Base-by-base conservation (phyloP, 2,888 invertebrate genomes). In the Baccha elongata region DNA sequence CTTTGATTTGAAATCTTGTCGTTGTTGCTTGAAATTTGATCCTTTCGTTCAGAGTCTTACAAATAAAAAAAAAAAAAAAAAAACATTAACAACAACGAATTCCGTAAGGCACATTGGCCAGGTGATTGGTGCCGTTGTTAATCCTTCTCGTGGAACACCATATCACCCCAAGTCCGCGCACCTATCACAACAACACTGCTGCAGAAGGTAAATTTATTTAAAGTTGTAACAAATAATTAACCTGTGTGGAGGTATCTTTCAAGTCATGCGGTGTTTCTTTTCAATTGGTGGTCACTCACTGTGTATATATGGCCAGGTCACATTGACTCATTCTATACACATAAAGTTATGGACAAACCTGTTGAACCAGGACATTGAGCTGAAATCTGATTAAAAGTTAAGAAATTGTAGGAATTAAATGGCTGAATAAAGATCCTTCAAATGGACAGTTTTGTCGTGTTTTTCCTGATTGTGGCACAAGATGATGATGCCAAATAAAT, bases 1-100 rank as follows among this genome's bases (percentile, higher is more conserved):
- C 78, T 78, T 58, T 58, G 83, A 83, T 83, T 83, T 83, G 83
- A 76, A 83, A 83, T 83, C 83, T 83, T 83, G 83, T 83, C 76
- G 76, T 71, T 76, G 72, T 71, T 68, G 62, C 42, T 58, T 76
- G 83, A 83, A 83, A 83, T 83, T 83, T 83, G 83, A 83, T 83
- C 83, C 83, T 78, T 83, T 81, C 81, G 64, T 64, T 71, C 68
- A 55, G 65, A 68, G 62, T 23, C 15, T 48, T 2, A 3, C 1
- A 60, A 65, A 81, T 13, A 65, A 74, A 55, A 69, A 74, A 53
- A 74, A 40, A 23, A 23, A 21, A 32, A 21, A 35, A 62, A 19
- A 44, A 21, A 55, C 19, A 32, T 48, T 46, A 64, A 78, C 78
- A 83, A 81, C 83, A 78, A 64, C 67, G 68, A 73, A 83, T 78